Evolutionary conservation across 2,113 vertebrate species (phyloP).

Genomic region (Chaetops frenatus): DNA sequence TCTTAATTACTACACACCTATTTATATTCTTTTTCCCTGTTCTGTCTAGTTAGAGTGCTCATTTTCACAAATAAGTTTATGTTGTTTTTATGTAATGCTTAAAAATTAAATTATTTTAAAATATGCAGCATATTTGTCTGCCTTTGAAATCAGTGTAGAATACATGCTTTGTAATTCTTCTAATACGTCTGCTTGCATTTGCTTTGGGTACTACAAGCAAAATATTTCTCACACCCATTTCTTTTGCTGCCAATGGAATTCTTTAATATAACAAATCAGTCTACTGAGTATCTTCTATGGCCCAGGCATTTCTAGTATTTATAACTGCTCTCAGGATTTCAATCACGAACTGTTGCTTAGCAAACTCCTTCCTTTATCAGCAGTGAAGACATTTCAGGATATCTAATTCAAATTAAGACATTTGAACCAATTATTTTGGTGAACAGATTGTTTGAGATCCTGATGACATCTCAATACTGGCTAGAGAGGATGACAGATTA

Average conservation of each 20-base stretch:
- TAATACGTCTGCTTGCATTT: background rate
- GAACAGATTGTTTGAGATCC: background rate
- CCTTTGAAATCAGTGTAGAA: background rate
- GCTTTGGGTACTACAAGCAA: slow-evolving; percentile 12
- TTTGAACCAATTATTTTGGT: background rate
- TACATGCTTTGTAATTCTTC: background rate
- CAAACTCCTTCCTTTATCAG: background rate
- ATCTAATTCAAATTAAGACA: background rate
- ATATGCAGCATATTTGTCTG: background rate
- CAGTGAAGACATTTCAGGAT: background rate
- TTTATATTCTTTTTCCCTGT: background rate
- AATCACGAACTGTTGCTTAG: slow-evolving; percentile 19
- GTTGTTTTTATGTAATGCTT: background rate
- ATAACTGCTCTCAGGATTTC: background rate
- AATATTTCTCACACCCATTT: background rate
- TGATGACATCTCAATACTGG: background rate
- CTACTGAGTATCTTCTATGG: background rate
- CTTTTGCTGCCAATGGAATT: background rate
- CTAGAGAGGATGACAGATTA: background rate
- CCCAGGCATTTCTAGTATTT: background rate
- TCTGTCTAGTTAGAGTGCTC: background rate
- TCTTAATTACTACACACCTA: background rate
- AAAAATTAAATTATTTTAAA: background rate
- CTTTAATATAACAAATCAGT: background rate
- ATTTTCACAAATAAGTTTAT: background rate